These are phyloP conservation scores for Brachypterus glaber DNA, from an alignment of 2,888 invertebrate genomes.

Conservation along the genomic window DNA sequence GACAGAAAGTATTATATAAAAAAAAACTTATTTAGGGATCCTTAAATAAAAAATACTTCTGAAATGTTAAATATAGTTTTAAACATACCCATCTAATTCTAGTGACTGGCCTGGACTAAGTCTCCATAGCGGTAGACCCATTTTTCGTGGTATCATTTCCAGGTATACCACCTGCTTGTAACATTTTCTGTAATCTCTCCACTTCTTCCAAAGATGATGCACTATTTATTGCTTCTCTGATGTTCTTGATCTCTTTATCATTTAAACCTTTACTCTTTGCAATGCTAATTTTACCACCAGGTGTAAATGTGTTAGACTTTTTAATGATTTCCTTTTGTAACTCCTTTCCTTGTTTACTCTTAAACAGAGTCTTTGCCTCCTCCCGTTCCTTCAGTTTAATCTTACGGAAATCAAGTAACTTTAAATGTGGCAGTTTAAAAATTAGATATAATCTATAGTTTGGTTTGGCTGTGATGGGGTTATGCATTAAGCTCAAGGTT, in stretches of 20 bases:
- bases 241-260: conserved; percentile 76
- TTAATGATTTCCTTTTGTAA: conserved; percentile 80
- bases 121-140: no score
- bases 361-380: conserved; percentile 78
- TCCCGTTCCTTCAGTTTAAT: conserved; percentile 86
- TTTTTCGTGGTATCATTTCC: no score
- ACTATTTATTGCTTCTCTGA: conserved; percentile 86
- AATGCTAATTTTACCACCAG: no score
- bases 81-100: no score
- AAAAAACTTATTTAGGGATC: no score
- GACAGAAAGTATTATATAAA: no score
- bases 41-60: no score
- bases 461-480: conserved; percentile 90
- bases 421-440: conserved; percentile 75
- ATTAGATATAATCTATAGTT: conserved; percentile 73
- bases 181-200: conserved; percentile 81
- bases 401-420: conserved; percentile 91
- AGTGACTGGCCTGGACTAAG: no score
- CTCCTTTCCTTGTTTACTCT: conserved; percentile 88
- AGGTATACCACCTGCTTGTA: conserved; percentile 87
- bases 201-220: conserved; percentile 94
- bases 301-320: no score
- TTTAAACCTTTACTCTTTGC: conserved; percentile 54
- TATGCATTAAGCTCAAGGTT: conserved; percentile 82
- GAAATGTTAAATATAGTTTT: no score